Conservation (phyloP, 2,113 vertebrate genomes). For the Atlantisia rogersi region DNA sequence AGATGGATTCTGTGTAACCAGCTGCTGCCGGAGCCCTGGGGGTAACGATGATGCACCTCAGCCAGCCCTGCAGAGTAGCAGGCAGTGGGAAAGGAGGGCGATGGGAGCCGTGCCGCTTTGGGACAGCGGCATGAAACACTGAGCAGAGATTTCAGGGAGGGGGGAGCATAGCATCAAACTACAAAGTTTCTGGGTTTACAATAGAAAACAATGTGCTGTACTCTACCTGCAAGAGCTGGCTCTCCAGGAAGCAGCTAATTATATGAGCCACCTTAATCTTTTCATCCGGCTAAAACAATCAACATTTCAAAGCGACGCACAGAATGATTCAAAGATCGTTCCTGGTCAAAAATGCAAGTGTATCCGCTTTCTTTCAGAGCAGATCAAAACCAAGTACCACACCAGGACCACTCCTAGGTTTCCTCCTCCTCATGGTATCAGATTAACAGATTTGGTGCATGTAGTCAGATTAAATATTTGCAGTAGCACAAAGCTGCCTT, state of each 20-base stretch:
- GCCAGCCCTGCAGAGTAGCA: not conserved
- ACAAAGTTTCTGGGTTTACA: constrained; percentile 8
- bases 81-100: accelerated
- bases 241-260: constrained; percentile 53
- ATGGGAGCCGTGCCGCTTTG: accelerated
- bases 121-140: not conserved
- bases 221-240: constrained; percentile 41
- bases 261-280: constrained; percentile 62
- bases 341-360: constrained; percentile 56
- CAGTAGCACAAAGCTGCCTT: constrained; percentile 64
- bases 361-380: constrained; percentile 54
- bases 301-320: constrained; percentile 49
- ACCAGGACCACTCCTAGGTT: constrained; percentile 59
- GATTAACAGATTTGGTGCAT: constrained; percentile 59
- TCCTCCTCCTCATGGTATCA: constrained; percentile 48
- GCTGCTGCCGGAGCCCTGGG: not conserved
- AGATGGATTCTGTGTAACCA: accelerated
- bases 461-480: constrained; percentile 66
- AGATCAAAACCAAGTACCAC: constrained; percentile 61
- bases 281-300: constrained; percentile 59
- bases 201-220: not conserved
- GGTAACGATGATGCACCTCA: not conserved
- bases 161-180: not conserved
- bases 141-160: not conserved
- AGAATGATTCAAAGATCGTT: constrained; percentile 42